Evolutionary conservation across 2,113 vertebrate genomes (phyloP), one percentile per base, ranked within the genome.

Genomic region (Zosterops hypoxanthus): DNA sequence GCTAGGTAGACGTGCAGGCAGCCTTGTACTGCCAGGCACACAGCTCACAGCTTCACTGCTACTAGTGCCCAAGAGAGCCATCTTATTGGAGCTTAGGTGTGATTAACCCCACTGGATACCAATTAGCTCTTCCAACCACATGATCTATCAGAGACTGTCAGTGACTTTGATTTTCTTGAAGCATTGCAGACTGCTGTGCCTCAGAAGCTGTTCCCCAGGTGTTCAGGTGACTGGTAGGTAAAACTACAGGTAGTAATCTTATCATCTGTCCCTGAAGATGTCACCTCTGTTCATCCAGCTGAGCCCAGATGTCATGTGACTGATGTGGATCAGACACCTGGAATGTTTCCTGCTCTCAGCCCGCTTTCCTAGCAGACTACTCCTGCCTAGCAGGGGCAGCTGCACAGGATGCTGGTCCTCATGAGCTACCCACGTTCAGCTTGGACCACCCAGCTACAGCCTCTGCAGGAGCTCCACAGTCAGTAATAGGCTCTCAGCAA

Each of bases 41-140:
- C 25, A 87, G 65, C 77, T 82, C 65, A 42, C 49, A 64, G 65
- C 44, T 84, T 59, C 53, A 12, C 41, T 82, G 19, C 73, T 89
- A 22, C 41, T 80, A 53, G 82, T 41, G 63, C 82, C 85, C 61
- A 69, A 36, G 78, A 88, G 75, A 88, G 53, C 6, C 57, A 76
- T 78, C 23, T 72, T 44, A 44, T 1, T 33, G 61, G 61, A 82
- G 86, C 65, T 93, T n/a, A 94, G 75, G 36, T 65, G 90, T 73
- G 75, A 94, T 96, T 96, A 95, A 92, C 88, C 71, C 71, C 59
- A 69, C 66, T 93, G 90, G 95, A 92, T 90, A 68, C 71, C 75
- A 94, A 90, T 94, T 97, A 96, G 66, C 50, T 93, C 85, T 80
- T 93, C 66, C 59, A 93, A 2, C 34, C 81, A 88, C 6, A 3